Conservation (phyloP, 2,113 vertebrate species). For the Candoia aspera region DNA sequence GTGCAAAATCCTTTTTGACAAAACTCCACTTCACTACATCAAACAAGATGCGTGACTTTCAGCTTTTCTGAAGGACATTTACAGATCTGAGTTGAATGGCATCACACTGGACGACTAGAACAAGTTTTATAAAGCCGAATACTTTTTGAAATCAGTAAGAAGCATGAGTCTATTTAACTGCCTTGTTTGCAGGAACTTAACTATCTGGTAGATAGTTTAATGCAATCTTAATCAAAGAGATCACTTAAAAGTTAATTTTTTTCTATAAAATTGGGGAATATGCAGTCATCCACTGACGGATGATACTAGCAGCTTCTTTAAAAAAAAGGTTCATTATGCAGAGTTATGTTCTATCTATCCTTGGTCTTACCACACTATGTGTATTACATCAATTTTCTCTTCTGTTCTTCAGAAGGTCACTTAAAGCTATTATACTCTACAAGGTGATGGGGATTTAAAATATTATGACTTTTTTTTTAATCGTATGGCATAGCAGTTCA, state of each 20-base stretch:
- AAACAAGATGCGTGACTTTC: neutral
- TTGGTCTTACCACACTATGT: slow-evolving; percentile 59
- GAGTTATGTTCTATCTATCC: slow-evolving; percentile 67
- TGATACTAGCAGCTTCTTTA: slow-evolving; percentile 55
- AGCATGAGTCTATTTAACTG: neutral
- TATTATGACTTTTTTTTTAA: slow-evolving; percentile 54
- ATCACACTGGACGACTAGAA: neutral
- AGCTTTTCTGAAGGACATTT: neutral
- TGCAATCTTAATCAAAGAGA: slow-evolving; percentile 56
- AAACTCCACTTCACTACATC: neutral
- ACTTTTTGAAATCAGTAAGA: slow-evolving; percentile 22
- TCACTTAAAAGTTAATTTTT: slow-evolving; percentile 50
- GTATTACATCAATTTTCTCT: slow-evolving; percentile 49
- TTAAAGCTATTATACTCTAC: slow-evolving; percentile 53
- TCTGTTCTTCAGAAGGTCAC: slow-evolving; percentile 56
- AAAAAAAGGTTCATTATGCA: slow-evolving; percentile 52
- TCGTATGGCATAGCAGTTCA: too few species aligned
- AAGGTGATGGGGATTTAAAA: slow-evolving; percentile 46
- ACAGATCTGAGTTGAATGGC: slow-evolving; percentile 4
- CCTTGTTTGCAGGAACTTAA: slow-evolving; percentile 51
- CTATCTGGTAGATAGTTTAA: slow-evolving; percentile 52
- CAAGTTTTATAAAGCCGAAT: neutral
- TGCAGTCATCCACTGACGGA: slow-evolving; percentile 54
- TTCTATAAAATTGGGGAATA: slow-evolving; percentile 50
- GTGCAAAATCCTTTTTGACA: neutral